Conservation (phyloP, 2,797 vertebrate species). For the Falco columbarius region DNA sequence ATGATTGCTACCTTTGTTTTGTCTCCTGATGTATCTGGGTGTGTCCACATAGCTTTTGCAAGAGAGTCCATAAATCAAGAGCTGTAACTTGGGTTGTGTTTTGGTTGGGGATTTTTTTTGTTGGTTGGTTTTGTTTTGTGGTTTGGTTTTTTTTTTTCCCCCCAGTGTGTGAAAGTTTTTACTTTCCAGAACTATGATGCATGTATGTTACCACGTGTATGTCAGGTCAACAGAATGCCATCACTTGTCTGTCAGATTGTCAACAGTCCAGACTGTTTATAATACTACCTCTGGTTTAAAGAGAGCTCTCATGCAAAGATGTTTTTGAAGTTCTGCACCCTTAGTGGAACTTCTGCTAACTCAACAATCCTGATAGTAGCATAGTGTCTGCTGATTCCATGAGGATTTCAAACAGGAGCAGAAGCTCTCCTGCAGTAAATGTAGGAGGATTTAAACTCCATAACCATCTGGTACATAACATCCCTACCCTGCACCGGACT, state of each 20-base stretch:
- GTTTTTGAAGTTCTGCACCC: not conserved
- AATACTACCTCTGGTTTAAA: not conserved
- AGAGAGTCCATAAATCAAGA: not conserved
- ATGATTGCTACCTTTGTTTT: not conserved
- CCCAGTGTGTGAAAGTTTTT: not conserved
- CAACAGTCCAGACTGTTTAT: not conserved
- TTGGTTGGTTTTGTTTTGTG: not conserved
- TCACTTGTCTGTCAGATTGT: too few relatives aligned
- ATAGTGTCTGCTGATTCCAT: not conserved
- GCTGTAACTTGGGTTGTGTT: not conserved
- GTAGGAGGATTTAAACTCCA: not conserved
- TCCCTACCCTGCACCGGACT: not conserved
- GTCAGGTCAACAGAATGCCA: not conserved
- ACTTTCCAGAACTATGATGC: not conserved
- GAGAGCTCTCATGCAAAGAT: not conserved
- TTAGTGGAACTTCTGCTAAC: not conserved
- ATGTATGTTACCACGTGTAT: not conserved
- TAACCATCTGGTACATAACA: not conserved
- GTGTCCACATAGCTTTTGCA: not conserved
- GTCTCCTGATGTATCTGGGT: not conserved
- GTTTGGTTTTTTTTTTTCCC: not conserved
- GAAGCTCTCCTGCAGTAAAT: not conserved
- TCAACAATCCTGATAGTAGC: accelerated
- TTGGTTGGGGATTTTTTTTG: not conserved
- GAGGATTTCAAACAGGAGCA: not conserved